Evolutionary conservation across 1,140 invertebrate species (phyloP), one percentile per base, ranked within the genome.

Genomic region (Anastatus disparis): DNA sequence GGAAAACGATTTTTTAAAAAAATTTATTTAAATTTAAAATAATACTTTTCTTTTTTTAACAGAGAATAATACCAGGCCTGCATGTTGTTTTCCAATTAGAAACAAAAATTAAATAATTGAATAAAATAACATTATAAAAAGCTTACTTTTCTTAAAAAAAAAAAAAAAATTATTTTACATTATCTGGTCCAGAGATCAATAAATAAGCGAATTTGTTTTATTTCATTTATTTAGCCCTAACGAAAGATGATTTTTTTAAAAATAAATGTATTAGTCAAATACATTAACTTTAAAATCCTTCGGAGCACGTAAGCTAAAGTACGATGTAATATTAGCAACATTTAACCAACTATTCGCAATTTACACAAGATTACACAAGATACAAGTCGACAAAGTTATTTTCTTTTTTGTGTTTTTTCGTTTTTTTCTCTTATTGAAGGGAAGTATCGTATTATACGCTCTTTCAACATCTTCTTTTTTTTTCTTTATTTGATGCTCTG

Each of bases 11-110:
- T 6, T 48, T 40, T 46, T 50, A 29, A 24, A 22, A 48, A 46
- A 40, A 53, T 31, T 44, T 44, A 17, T 20, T 55, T 56, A 9
- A n/a, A 38, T 3, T 29, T 24, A 66, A 31, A 66, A 56, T 66
- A 66, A 66, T 66, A 66, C 52, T 66, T 56, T 66, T 46, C 22
- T 24, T 46, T 31, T 29, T 42, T 20, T 40, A 53, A 53, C 48
- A 65, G 22, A 24, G 42, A 3, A 42, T 22, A 66, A 66, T 44
- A 29, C 63, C 52, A 56, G 52, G 3, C n/a, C 31, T 66, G 50
- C 52, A 40, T 40, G 12, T 50, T 17, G 13, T n/a, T n/a, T 29
- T 62, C 1, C 13, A 2, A 35, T 35, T 56, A 20, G 10, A 13
- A 53, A 24, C 2, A n/a, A n/a, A 29, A 27, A 29, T 29, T 53